Percentiles rank a stretch among this genome's conserved stretches.
These are phyloP conservation scores for Clistopyga incitator DNA, from an alignment of 2,888 invertebrate genomes.

Conservation along the genomic window DNA sequence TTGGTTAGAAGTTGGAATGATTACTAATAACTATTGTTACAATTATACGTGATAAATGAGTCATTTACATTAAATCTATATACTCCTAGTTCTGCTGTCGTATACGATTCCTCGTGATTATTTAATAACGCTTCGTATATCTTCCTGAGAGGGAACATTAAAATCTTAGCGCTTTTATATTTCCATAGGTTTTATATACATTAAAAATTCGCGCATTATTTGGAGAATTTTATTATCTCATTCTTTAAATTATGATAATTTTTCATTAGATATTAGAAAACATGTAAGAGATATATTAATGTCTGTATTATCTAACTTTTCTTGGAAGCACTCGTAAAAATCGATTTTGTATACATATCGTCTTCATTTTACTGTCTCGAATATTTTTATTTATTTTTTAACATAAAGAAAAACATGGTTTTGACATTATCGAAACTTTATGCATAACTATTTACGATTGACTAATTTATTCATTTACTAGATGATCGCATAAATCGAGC, in stretches of 20 bases:
- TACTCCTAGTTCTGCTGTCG: conserved; percentile 11
- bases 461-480: conserved; percentile 57
- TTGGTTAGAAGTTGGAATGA: conserved; percentile 75
- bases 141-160: conserved; percentile 38
- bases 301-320: conserved; percentile 41
- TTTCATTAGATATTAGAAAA: conserved; percentile 53
- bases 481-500: conserved; percentile 38
- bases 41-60: conserved; percentile 57
- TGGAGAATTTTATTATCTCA: conserved; percentile 22
- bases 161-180: conserved; percentile 15
- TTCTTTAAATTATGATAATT: conserved; percentile 44
- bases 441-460: conserved; percentile 46
- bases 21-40: conserved; percentile 62
- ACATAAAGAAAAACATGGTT: neutral
- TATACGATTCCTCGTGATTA: conserved; percentile 41
- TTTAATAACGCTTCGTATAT: conserved; percentile 8
- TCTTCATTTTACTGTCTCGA: neutral
- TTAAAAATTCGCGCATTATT: conserved; percentile 25
- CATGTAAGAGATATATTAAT: conserved; percentile 48
- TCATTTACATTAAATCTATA: conserved; percentile 54
- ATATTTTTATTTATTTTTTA: neutral
- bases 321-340: conserved; percentile 36
- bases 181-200: conserved; percentile 40
- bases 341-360: neutral
- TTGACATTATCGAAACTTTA: conserved; percentile 5